Conservation (phyloP, 2,888 invertebrate genomes). For the Catocala nupta region DNA sequence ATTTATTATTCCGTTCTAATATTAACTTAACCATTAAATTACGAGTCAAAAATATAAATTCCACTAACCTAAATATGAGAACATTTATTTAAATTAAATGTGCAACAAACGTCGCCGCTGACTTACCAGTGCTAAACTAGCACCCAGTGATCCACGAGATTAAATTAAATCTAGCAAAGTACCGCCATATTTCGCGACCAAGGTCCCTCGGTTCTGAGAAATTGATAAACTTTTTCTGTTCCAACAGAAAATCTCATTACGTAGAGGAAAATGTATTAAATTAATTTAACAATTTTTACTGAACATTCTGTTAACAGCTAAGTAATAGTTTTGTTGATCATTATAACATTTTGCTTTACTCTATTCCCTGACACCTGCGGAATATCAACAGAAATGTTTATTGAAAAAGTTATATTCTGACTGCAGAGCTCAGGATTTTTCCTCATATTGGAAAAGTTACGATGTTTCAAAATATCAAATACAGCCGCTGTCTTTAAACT, state of each 20-base stretch:
- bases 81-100: background rate
- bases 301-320: background rate
- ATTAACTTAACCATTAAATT: too few species aligned
- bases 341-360: slow-evolving; percentile 7
- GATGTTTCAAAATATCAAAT: slow-evolving; percentile 37
- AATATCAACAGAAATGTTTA: slow-evolving; percentile 38
- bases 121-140: background rate
- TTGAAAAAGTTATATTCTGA: slow-evolving; percentile 46
- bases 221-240: slow-evolving; percentile 41
- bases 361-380: slow-evolving; percentile 10
- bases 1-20: too few species aligned
- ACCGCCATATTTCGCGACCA: slow-evolving; percentile 20
- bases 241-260: slow-evolving; percentile 30
- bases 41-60: too few species aligned
- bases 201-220: slow-evolving; percentile 19
- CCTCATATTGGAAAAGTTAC: slow-evolving; percentile 45
- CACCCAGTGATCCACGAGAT: slow-evolving; percentile 3
- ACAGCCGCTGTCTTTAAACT: background rate
- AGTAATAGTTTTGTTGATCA: slow-evolving; percentile 21
- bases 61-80: background rate
- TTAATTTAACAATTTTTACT: slow-evolving; percentile 7
- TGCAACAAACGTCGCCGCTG: background rate
- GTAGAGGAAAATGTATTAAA: slow-evolving; percentile 22
- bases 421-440: slow-evolving; percentile 27
- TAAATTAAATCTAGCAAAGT: slow-evolving; percentile 19